Evolutionary conservation across 2,797 vertebrate genomes (phyloP).

Genomic region (Spatula versicolor): DNA sequence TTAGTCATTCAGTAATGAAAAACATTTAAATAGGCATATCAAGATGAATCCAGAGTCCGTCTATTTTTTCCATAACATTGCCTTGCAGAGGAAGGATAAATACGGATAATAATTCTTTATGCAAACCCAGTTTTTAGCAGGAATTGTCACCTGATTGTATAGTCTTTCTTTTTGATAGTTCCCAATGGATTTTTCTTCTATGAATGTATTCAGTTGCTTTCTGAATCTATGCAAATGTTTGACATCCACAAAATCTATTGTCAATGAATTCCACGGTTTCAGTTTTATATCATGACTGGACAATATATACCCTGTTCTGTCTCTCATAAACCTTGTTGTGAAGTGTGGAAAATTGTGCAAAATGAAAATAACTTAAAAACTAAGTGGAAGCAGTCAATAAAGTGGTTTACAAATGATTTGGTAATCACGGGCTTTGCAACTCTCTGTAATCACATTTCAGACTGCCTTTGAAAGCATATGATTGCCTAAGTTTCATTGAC

Average conservation of each 20-base stretch:
- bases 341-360: not conserved
- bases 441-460: not conserved
- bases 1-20: not conserved
- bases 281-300: not conserved
- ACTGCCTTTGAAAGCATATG: not conserved
- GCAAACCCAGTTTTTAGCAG: not conserved
- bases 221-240: not conserved
- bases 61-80: not conserved
- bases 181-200: not conserved
- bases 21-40: not conserved
- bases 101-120: not conserved
- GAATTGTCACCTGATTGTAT: not conserved
- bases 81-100: not conserved
- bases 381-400: not conserved
- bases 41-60: not conserved
- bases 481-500: not conserved
- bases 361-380: not conserved
- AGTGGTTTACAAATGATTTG: not conserved
- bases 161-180: not conserved
- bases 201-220: not conserved
- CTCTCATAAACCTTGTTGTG: not conserved
- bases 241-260: not conserved
- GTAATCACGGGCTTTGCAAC: not conserved
- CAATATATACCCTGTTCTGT: not conserved
- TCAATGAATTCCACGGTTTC: not conserved